These are phyloP conservation scores for Helleia helle DNA, from an alignment of 2,888 invertebrate species.

Conservation along the genomic window DNA sequence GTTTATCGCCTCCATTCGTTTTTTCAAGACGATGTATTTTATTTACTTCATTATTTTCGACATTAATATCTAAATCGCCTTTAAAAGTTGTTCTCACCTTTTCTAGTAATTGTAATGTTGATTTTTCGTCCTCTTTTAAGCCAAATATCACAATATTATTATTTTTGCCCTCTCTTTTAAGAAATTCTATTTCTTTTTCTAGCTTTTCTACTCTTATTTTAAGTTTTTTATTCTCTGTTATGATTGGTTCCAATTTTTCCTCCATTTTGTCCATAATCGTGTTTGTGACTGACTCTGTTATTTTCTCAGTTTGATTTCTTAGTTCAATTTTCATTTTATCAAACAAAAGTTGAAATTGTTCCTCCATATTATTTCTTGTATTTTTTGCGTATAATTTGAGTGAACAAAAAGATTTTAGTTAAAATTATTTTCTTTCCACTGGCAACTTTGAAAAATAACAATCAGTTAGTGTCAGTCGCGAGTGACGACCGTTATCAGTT, in stretches of 20 bases:
- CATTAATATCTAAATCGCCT: constrained; percentile 7
- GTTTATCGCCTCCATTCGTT: constrained; percentile 5
- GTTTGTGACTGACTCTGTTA: constrained; percentile 11
- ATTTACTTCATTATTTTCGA: constrained; percentile 9
- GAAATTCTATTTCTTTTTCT: constrained; percentile 12
- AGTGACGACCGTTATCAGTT: neutral
- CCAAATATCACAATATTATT: constrained; percentile 14
- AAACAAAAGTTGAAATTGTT: neutral
- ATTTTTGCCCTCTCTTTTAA: constrained; percentile 15
- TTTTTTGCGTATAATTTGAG: too few species aligned
- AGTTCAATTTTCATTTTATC: too few species aligned
- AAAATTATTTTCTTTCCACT: too few species aligned
- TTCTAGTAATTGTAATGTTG: constrained; percentile 6
- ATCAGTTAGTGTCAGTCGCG: neutral
- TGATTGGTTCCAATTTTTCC: constrained; percentile 15
- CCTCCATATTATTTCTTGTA: too few species aligned
- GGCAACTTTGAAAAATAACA: neutral
- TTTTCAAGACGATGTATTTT: constrained; percentile 10
- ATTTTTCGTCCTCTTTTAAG: constrained; percentile 13
- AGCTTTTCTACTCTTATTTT: too few species aligned
- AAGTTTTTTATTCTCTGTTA: constrained; percentile 16
- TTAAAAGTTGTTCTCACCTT: constrained; percentile 3
- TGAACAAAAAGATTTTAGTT: too few species aligned
- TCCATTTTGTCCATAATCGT: constrained; percentile 15
- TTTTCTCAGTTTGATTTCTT: too few species aligned